These are phyloP conservation scores for Cerastis rubricosa DNA, from an alignment of 2,888 invertebrate genomes.

Conservation along the genomic window DNA sequence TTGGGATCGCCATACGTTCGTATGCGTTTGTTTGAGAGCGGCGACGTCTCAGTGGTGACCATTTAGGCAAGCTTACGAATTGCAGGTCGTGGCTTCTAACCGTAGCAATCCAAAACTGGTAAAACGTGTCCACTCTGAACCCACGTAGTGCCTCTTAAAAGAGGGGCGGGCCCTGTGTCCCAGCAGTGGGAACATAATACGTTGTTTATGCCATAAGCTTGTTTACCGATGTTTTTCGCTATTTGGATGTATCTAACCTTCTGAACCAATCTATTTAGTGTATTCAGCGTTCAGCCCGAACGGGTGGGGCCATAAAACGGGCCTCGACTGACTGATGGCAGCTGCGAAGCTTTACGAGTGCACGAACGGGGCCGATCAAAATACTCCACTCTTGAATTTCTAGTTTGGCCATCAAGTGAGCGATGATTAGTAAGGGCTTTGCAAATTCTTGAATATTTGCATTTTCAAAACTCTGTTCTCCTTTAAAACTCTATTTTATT, in stretches of 20 bases:
- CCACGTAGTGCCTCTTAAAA: background rate
- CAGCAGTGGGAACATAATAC: background rate
- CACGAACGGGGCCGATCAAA: slow-evolving; percentile 67
- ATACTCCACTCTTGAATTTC: slow-evolving; percentile 55
- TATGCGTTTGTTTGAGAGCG: background rate
- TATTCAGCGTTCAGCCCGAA: slow-evolving; percentile 5
- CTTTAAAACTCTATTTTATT: background rate
- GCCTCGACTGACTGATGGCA: slow-evolving; percentile 56
- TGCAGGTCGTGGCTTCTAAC: background rate
- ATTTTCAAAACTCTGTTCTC: background rate
- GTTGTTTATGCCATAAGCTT: background rate
- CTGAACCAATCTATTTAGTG: background rate
- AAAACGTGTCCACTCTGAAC: background rate
- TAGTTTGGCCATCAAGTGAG: slow-evolving; percentile 30
- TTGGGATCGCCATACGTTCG: background rate
- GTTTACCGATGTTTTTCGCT: background rate
- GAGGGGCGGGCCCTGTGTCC: background rate
- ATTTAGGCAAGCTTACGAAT: background rate
- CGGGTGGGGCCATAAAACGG: slow-evolving; percentile 56
- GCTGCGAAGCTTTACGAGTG: slow-evolving; percentile 66
- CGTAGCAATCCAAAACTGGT: background rate
- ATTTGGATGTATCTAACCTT: background rate
- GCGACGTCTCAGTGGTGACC: background rate
- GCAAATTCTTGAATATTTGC: background rate
- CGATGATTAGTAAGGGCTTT: background rate